Evolutionary conservation across 2,797 vertebrate genomes (phyloP), one percentile per base, ranked within the genome.

Genomic region (Trematomus bernacchii): DNA sequence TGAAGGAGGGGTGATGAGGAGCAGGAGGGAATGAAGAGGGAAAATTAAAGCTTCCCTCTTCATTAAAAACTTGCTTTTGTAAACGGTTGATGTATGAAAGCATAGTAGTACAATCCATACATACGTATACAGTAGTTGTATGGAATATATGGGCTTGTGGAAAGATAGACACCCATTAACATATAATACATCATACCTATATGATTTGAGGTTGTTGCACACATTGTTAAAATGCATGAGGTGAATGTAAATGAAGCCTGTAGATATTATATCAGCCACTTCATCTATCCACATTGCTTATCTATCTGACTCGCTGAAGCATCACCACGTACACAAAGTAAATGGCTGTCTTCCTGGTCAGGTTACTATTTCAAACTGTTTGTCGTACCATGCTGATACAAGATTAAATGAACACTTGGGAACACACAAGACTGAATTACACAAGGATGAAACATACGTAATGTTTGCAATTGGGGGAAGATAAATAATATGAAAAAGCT

Each of bases 191-290:
- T 27, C 27, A 27, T 27, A 27, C 27, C 27, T 27, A 12, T 7
- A 57, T 47, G 0, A 43, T 51, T 48, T 62, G 16, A 19, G 44
- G 57, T 55, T 44, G 10, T 40, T 44, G 21, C 13, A 71, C 54
- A 8, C 14, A 43, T 55, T 53, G 54, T 53, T 64, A 63, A 60
- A 80, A 51, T 44, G 30, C 21, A 54, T 33, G 1, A 72, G 42
- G 16, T 54, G 51, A 54, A 78, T 52, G 30, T 21, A 68, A 73
- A 69, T 53, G 33, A 69, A 19, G 18, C n/a, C 27, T 64, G 23
- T 47, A 62, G 27, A 75, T 27, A 42, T 53, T 52, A 6, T 46
- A 68, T 66, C 46, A 37, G 30, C 43, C n/a, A 27, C 57, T 55
- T 59, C 18, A 59, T 75, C n/a, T 59, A 40, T 68, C 30, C 12